Percentiles rank a stretch among this genome's conserved stretches.
Evolutionary conservation across 2,797 vertebrate species (phyloP).

Genomic region (Paratrypauchen microcephalus): DNA sequence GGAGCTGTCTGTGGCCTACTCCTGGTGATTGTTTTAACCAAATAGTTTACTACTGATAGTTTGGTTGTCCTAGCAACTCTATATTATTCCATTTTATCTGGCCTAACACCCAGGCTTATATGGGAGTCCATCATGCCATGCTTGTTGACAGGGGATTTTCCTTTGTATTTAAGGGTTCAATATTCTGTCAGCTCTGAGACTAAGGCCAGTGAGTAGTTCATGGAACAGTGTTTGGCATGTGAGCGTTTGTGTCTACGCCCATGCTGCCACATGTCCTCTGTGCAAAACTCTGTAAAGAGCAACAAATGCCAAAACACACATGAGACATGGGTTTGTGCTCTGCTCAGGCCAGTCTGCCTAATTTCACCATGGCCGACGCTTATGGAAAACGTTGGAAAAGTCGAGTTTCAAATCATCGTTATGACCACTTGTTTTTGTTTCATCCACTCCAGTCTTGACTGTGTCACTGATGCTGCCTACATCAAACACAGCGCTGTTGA

Average conservation of each 20-base stretch:
- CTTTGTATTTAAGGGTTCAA: constrained; percentile 33
- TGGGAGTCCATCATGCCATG: constrained; percentile 4
- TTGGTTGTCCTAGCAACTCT: constrained; percentile 43
- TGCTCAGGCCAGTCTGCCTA: constrained; percentile 45
- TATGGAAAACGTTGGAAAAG: constrained; percentile 61
- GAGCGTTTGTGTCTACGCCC: not conserved
- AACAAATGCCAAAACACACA: constrained; percentile 68
- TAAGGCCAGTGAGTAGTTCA: constrained; percentile 24
- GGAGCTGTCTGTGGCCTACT: constrained; percentile 40
- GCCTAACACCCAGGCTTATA: constrained; percentile 27
- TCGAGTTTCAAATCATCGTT: constrained; percentile 64
- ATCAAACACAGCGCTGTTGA: constrained; percentile 58
- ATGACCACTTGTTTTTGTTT: constrained; percentile 61
- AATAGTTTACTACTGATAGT: constrained; percentile 52
- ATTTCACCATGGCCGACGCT: constrained; percentile 54
- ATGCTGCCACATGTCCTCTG: constrained; percentile 9
- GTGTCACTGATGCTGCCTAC: constrained; percentile 54
- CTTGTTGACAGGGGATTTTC: constrained; percentile 46
- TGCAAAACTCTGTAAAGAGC: constrained; percentile 27
- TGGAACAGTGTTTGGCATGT: constrained; percentile 18
- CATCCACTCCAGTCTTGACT: constrained; percentile 44
- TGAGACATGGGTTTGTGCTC: constrained; percentile 39
- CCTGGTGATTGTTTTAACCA: constrained; percentile 57
- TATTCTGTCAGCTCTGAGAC: constrained; percentile 41
- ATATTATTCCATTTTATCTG: constrained; percentile 51